phyloP scores from a whole-genome alignment of 1,140 invertebrate species.

The Drosophila azteca region DNA sequence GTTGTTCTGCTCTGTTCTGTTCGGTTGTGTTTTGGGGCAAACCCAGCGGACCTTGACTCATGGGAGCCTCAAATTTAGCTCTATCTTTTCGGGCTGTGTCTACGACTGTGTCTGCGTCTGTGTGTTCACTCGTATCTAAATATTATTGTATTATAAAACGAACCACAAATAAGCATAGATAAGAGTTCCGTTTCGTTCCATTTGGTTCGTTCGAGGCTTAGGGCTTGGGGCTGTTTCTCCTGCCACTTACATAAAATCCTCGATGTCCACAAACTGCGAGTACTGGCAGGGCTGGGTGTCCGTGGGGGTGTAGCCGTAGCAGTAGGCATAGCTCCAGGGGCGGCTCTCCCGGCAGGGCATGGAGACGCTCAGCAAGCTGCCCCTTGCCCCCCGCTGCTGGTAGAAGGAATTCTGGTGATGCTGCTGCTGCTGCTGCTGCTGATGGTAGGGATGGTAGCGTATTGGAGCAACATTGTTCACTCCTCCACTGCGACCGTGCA shows the following conservation, averaged over 20 bases:
- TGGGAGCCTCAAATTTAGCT: background rate
- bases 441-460: conserved; percentile 68
- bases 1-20: background rate
- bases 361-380: conserved; percentile 49
- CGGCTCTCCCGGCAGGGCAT: conserved; percentile 85
- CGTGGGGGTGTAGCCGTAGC: conserved; percentile 85
- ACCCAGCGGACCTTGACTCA: conserved; percentile 48
- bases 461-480: background rate
- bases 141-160: conserved; percentile 47
- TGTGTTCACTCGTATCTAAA: conserved; percentile 37
- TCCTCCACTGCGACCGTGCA: conserved; percentile 24
- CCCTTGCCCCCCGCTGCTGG: background rate
- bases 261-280: conserved; percentile 86
- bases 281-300: conserved; percentile 86
- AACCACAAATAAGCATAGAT: conserved; percentile 53
- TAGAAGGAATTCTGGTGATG: conserved; percentile 32
- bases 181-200: conserved; percentile 21
- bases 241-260: conserved; percentile 88
- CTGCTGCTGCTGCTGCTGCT: conserved; percentile 35
- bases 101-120: background rate
- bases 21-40: conserved; percentile 3
- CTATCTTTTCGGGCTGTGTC: conserved; percentile 6
- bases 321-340: conserved; percentile 87
- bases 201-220: conserved; percentile 1
- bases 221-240: background rate